A percentile compares a stretch with the other conserved stretches of the same genome.
phyloP scores from a whole-genome alignment of 37 sponge, comb jelly and placozoan species.

The Theonella swinhoei region DNA sequence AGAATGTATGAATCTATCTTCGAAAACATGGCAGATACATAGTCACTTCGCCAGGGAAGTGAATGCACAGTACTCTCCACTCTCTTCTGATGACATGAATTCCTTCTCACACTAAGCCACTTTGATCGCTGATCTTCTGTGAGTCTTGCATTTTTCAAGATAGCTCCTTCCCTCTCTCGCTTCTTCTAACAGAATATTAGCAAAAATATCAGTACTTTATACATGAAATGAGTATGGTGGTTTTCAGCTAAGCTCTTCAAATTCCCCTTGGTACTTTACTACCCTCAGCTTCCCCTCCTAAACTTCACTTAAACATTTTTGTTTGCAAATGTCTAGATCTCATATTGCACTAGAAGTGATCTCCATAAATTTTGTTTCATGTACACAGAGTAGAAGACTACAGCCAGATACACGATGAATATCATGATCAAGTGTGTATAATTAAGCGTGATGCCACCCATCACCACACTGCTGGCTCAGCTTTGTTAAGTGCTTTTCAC shows the following conservation, averaged over 20 bases:
- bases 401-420: no score
- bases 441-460: no score
- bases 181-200: background rate
- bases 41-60: background rate
- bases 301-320: no score
- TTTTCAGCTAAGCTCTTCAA: background rate
- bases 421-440: no score
- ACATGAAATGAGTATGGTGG: no score
- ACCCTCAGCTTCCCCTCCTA: no score
- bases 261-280: no score
- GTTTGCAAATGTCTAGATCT: no score
- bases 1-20: slow-evolving; percentile 1
- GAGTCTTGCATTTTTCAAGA: background rate
- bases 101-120: slow-evolving; percentile 4
- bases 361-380: background rate
- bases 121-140: background rate
- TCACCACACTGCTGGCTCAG: no score
- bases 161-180: background rate
- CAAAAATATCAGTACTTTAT: background rate
- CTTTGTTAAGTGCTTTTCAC: background rate
- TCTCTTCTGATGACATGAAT: background rate
- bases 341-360: no score
- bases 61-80: slow-evolving; percentile 22
- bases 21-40: slow-evolving; percentile 5
- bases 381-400: no score